Base-by-base conservation (phyloP, 2,797 vertebrate species). In the Oceanodroma leucorhoa region DNA sequence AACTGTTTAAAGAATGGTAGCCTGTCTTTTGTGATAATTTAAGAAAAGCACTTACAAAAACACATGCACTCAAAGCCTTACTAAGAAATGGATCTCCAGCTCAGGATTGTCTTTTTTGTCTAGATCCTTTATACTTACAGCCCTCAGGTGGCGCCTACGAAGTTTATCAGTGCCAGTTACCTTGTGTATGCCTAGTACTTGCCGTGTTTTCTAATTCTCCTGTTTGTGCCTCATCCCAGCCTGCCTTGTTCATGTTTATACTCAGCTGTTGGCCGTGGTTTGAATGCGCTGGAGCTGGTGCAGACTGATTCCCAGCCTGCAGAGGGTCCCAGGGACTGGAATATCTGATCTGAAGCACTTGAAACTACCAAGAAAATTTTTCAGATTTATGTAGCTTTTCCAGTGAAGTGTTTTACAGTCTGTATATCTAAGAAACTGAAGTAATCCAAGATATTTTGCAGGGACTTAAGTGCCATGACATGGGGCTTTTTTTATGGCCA, bases 1-100 rank as follows among this genome's bases (percentile, higher is more conserved):
- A 78, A 36, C 69, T 70, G 58, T 89, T 70, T 38, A 34, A 84
- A 83, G 85, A 83, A 64, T 18, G 60, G 48, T 79, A 43, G 32
- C 61, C 66, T 83, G 32, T 75, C 40, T 86, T 71, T 93, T 82
- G 57, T 86, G 48, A 41, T 14, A 66, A 73, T 48, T 73, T 73
- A 61, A 67, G 78, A 84, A 40, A 91, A 80, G 54, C 82, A 89
- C 82, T 89, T 91, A 57, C 83, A 84, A 65, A 26, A 12, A 3
- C 66, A 77, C 16, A 5, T 7, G 27, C 87, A 72, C 91, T 90
- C 73, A 79, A 96, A 96, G 92, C 95, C 91, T 97, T 97, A 94
- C 19, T 43, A 62, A 92, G 79, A 78, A 78, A 36, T 53, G 66
- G 82, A 80, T 83, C 86, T 94, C 60, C 21, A 14, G 80, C 70